These are phyloP conservation scores for Coregonus ussuriensis DNA, from an alignment of 2,797 vertebrate species.

Conservation along the genomic window DNA sequence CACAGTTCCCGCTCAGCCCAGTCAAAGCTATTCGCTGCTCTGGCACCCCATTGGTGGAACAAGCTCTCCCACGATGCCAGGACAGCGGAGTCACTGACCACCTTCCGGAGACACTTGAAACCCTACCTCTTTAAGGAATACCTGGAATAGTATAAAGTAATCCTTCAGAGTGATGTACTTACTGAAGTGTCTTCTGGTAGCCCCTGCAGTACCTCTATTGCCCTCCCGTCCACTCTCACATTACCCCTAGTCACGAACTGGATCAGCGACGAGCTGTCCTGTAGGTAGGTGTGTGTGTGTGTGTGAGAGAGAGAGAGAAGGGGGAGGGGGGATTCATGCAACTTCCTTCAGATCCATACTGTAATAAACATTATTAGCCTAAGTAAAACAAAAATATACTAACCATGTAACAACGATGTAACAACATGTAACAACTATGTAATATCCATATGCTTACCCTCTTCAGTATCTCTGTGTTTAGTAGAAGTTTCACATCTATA, in stretches of 20 bases:
- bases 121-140: too few relatives aligned
- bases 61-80: too few relatives aligned
- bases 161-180: constrained; percentile 64
- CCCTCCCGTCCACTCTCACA: constrained; percentile 79
- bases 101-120: too few relatives aligned
- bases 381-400: background rate
- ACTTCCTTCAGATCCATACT: background rate
- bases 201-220: constrained; percentile 83
- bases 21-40: too few relatives aligned
- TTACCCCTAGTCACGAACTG: constrained; percentile 90
- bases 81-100: too few relatives aligned
- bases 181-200: constrained; percentile 88
- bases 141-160: too few relatives aligned
- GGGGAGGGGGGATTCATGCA: background rate
- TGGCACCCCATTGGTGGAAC: too few relatives aligned
- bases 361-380: background rate
- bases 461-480: constrained; percentile 96
- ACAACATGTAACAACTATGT: background rate
- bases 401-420: background rate
- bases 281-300: constrained; percentile 26
- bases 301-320: background rate
- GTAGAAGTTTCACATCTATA: constrained; percentile 87
- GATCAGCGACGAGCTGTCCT: constrained; percentile 96
- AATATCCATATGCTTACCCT: constrained; percentile 72
- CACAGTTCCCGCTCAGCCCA: too few relatives aligned